Evolutionary conservation across 2,888 invertebrate genomes (phyloP).

Genomic region (Aspidiotus rigidus): DNA sequence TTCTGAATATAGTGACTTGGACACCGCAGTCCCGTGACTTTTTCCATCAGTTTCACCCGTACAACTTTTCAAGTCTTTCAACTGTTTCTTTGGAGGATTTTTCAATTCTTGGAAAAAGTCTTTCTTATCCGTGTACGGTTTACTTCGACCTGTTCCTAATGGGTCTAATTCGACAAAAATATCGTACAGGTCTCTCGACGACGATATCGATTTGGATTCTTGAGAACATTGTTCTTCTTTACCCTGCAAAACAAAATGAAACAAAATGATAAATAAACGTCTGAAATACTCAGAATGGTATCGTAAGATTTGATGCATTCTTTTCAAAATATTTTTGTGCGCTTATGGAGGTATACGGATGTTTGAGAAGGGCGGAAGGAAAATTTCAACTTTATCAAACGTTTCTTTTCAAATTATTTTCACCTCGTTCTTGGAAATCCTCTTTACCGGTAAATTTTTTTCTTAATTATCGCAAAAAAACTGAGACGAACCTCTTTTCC

Average conservation of each 20-base stretch:
- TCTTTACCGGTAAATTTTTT: too few species aligned
- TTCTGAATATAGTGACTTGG: conserved; percentile 22
- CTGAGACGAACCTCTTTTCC: background rate
- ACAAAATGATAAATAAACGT: background rate
- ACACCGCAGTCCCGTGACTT: background rate
- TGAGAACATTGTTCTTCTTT: conserved; percentile 17
- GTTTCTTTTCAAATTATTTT: too few species aligned
- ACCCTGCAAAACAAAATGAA: conserved; percentile 8
- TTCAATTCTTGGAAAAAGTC: conserved; percentile 92
- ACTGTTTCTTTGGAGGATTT: conserved; percentile 85
- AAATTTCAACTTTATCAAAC: too few species aligned
- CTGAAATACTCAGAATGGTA: too few species aligned
- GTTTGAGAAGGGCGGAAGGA: too few species aligned
- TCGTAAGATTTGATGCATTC: too few species aligned
- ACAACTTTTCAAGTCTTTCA: conserved; percentile 66
- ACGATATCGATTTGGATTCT: background rate
- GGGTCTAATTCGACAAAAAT: conserved; percentile 91
- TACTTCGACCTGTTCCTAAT: conserved; percentile 79
- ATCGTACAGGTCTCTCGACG: conserved; percentile 46
- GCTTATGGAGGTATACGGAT: too few species aligned
- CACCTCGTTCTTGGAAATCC: too few species aligned
- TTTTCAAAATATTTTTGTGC: too few species aligned
- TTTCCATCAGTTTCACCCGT: conserved; percentile 21
- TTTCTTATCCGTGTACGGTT: conserved; percentile 90
- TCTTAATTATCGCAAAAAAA: too few species aligned